phyloP scores from a whole-genome alignment of 2,797 vertebrate species.

The Naso thynnoides region DNA sequence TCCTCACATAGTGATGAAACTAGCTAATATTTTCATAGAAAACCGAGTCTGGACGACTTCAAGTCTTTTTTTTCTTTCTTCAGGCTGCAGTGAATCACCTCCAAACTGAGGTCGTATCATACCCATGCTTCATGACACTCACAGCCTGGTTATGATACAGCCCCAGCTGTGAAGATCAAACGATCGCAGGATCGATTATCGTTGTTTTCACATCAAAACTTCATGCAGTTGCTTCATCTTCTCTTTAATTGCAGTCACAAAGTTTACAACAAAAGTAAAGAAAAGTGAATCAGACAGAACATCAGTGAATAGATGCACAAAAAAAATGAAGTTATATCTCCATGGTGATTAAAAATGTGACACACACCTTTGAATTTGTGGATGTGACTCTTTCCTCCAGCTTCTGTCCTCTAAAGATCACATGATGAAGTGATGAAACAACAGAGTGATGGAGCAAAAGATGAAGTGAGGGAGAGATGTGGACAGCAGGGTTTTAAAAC shows the following conservation, averaged over 20 bases:
- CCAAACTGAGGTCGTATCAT: conserved; percentile 74
- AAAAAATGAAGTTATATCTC: no score
- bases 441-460: not conserved
- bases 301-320: not conserved
- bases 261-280: not conserved
- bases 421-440: not conserved
- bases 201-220: no score
- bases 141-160: conserved; percentile 78
- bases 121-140: conserved; percentile 66
- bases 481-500: not conserved
- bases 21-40: no score
- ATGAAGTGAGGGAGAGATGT: not conserved
- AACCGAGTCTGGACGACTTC: no score
- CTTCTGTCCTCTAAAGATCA: no score
- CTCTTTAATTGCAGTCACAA: not conserved
- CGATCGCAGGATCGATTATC: not conserved
- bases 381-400: not conserved
- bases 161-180: conserved; percentile 51
- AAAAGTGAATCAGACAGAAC: not conserved
- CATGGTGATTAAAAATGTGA: no score
- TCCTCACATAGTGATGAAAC: no score
- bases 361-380: not conserved
- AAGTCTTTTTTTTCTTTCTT: no score
- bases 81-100: conserved; percentile 34
- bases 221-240: not conserved